Conservation (phyloP, 2,797 vertebrate genomes). For the Lacerta bilineata region DNA sequence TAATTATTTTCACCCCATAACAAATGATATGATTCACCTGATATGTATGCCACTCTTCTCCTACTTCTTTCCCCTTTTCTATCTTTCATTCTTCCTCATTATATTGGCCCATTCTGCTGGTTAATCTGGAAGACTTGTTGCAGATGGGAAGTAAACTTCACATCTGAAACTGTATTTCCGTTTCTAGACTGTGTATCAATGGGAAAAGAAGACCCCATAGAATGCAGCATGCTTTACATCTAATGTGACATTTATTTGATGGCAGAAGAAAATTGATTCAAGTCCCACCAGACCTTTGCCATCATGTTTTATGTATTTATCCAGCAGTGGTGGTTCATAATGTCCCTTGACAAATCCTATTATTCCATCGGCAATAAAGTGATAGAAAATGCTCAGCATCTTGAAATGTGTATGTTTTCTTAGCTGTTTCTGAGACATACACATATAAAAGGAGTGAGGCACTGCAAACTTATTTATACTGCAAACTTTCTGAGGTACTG, state of each 20-base stretch:
- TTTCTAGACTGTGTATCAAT: slow-evolving; percentile 54
- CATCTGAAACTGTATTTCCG: slow-evolving; percentile 15
- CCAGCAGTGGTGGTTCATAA: slow-evolving; percentile 70
- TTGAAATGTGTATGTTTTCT: slow-evolving; percentile 17
- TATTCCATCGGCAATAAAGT: slow-evolving; percentile 66
- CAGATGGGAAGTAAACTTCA: slow-evolving; percentile 64
- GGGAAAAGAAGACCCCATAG: slow-evolving; percentile 62
- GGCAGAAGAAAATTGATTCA: slow-evolving; percentile 77
- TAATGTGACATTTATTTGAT: slow-evolving; percentile 78
- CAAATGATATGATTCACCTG: background rate
- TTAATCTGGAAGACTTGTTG: slow-evolving; percentile 57
- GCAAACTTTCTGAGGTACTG: slow-evolving; percentile 24
- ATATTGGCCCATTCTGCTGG: slow-evolving; percentile 17
- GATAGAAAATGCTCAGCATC: slow-evolving; percentile 63
- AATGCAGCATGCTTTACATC: slow-evolving; percentile 64
- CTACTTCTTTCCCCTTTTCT: background rate
- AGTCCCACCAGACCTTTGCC: slow-evolving; percentile 73
- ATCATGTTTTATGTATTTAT: slow-evolving; percentile 78
- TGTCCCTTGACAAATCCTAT: slow-evolving; percentile 73
- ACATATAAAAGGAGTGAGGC: background rate
- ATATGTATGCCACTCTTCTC: background rate
- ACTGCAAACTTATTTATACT: background rate
- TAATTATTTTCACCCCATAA: background rate
- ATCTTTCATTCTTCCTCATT: background rate
- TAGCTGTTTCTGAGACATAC: slow-evolving; percentile 45